Conservation (phyloP, 2,113 vertebrate genomes). For the Petrocephalus zakoni region DNA sequence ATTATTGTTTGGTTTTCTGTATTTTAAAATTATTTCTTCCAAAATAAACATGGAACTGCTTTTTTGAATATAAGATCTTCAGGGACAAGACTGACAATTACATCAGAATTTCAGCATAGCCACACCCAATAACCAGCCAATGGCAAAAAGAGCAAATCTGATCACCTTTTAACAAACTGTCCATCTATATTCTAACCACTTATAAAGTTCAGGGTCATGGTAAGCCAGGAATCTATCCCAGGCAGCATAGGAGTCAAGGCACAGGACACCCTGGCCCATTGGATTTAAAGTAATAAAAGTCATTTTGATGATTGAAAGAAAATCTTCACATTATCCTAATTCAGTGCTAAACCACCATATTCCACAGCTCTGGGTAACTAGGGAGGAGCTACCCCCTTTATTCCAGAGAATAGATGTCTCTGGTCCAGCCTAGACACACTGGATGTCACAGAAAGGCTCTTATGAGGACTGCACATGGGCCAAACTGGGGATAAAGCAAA, state of each 20-base stretch:
- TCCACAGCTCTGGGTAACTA: not conserved
- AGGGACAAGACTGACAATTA: not conserved
- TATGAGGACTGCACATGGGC: not conserved
- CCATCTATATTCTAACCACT: not conserved
- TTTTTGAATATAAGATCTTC: not conserved
- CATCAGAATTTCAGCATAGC: not conserved
- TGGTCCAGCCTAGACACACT: not conserved
- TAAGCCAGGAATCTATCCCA: not conserved
- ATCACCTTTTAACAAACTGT: not conserved
- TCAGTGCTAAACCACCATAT: not conserved
- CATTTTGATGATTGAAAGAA: not conserved
- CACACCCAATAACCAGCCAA: not conserved
- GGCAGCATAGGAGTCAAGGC: not conserved
- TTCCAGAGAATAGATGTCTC: not conserved
- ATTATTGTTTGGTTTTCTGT: not conserved
- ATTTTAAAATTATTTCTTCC: conserved; percentile 1
- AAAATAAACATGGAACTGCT: not conserved
- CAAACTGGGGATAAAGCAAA: conserved; percentile 11
- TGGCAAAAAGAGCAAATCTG: not conserved
- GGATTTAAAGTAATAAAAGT: not conserved
- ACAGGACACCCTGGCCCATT: not conserved
- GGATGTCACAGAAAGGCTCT: not conserved
- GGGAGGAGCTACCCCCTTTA: not conserved
- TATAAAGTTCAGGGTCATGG: not conserved
- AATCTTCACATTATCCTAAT: not conserved